phyloP scores from a whole-genome alignment of 64 coral and sea anemone genomes.

The Montipora foliosa region DNA sequence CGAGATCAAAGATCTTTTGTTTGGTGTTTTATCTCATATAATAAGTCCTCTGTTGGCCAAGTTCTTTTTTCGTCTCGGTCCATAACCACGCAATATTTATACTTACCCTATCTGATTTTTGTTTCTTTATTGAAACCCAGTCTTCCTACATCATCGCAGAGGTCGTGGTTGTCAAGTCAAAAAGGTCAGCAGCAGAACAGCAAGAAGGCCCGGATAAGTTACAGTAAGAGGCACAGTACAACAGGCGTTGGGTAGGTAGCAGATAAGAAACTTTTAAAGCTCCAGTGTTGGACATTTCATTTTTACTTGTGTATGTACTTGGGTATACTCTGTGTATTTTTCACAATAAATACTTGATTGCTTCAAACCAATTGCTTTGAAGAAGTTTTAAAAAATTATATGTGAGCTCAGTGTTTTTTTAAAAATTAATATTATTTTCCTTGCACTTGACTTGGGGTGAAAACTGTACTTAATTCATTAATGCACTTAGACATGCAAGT shows the following conservation, averaged over 20 bases:
- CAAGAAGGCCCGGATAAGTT: slow-evolving; percentile 67
- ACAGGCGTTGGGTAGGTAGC: not conserved
- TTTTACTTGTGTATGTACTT: not conserved
- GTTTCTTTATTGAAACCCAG: not conserved
- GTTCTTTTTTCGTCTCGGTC: not conserved
- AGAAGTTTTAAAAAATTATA: no score
- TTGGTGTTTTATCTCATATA: no score
- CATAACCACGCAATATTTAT: not conserved
- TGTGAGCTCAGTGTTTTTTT: not conserved
- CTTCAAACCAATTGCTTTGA: no score
- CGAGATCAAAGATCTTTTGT: no score
- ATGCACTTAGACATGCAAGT: slow-evolving; percentile 2
- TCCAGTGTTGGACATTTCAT: not conserved
- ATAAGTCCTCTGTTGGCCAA: not conserved
- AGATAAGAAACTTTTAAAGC: not conserved
- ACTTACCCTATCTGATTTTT: not conserved
- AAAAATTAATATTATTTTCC: no score
- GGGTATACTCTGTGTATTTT: no score
- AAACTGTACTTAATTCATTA: not conserved
- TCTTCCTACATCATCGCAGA: slow-evolving; percentile 61
- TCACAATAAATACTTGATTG: no score
- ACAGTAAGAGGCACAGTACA: slow-evolving; percentile 61
- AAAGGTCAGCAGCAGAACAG: slow-evolving; percentile 28
- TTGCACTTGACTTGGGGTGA: not conserved
- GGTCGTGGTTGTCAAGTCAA: slow-evolving; percentile 75